Base-by-base conservation (phyloP, 2,888 invertebrate genomes). In the Fabriciana adippe region DNA sequence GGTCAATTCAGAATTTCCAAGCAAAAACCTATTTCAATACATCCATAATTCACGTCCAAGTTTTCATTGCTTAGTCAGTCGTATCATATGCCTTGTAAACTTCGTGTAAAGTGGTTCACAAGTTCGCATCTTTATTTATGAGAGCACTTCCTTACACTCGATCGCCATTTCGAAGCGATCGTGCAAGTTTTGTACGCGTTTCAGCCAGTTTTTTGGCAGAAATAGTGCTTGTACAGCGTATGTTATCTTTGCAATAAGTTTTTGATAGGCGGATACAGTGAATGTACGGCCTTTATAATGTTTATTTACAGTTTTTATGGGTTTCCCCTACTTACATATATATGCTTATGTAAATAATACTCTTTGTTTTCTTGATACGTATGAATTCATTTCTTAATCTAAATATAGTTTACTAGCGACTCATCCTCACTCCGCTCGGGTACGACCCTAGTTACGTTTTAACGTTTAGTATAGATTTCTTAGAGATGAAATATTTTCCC, bases 111-210 rank as follows among this genome's bases (percentile, higher is more conserved):
- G 80, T 80, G 75, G 70, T 79, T 73, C 73, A 72, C 74, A 79
- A 83, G 76, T 84, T 72, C 79, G 73, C 82, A 86, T 86, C 79
- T 84, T 86, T 89, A 88, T 89, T 89, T 89, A 88, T 87, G 87
- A 83, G 82, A 61, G 71, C 70, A 80, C 82, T 83, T 82, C 79
- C 82, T 84, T 83, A 82, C 83, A 85, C 83, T 76, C 83, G 83
- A 87, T 84, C 82, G 71, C 67, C 67, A 67, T 72, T 72, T 69
- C 67, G 69, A 48, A 62, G 65, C 55, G 69, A 72, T 67, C 61
- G 70, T 50, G 60, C 64, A 71, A 72, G 59, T 71, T 72, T 59
- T 35, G 45, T 71, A 60, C 65, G 67, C 67, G 60, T 69, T 70
- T 45, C 60, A 51, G 63, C 48, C 64, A 65, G 65, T 69, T 69